These are phyloP conservation scores for Diabrotica balteata DNA, from an alignment of 2,888 invertebrate species.

Conservation along the genomic window DNA sequence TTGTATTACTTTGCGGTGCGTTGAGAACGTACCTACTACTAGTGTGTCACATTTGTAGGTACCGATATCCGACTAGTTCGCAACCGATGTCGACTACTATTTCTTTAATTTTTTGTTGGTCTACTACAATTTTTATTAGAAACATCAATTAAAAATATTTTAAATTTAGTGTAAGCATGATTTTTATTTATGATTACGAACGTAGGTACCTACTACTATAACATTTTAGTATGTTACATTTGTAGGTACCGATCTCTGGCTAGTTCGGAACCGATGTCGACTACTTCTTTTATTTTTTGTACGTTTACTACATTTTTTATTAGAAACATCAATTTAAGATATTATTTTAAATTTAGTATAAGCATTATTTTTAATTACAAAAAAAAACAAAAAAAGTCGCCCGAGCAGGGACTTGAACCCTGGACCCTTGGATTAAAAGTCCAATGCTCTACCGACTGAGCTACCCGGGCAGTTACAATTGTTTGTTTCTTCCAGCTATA, in stretches of 20 bases:
- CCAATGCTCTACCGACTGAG: slow-evolving; percentile 79
- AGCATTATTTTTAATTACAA: not conserved
- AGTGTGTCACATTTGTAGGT: slow-evolving; percentile 24
- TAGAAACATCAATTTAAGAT: not conserved
- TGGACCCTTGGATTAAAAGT: slow-evolving; percentile 81
- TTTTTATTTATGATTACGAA: too few relatives aligned
- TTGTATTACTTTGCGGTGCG: slow-evolving; percentile 17
- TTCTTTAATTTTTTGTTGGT: slow-evolving; percentile 4
- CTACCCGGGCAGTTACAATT: slow-evolving; percentile 66
- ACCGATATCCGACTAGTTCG: slow-evolving; percentile 14
- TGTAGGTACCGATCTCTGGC: slow-evolving; percentile 17
- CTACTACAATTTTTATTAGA: not conserved
- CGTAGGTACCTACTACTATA: slow-evolving; percentile 1
- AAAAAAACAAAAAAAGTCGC: slow-evolving; percentile 60
- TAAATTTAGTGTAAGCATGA: slow-evolving; percentile 1
- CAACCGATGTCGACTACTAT: slow-evolving; percentile 8
- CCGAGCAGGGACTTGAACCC: slow-evolving; percentile 80
- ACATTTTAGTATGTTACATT: slow-evolving; percentile 26
- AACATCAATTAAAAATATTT: slow-evolving; percentile 6
- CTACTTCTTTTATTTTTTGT: slow-evolving; percentile 4
- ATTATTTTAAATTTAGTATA: slow-evolving; percentile 6
- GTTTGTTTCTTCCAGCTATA: too few relatives aligned
- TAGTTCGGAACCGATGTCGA: slow-evolving; percentile 7
- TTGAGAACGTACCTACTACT: too few relatives aligned
- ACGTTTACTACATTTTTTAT: not conserved